These are phyloP conservation scores for Trachemys scripta DNA, from an alignment of 2,113 vertebrate genomes.

Conservation along the genomic window DNA sequence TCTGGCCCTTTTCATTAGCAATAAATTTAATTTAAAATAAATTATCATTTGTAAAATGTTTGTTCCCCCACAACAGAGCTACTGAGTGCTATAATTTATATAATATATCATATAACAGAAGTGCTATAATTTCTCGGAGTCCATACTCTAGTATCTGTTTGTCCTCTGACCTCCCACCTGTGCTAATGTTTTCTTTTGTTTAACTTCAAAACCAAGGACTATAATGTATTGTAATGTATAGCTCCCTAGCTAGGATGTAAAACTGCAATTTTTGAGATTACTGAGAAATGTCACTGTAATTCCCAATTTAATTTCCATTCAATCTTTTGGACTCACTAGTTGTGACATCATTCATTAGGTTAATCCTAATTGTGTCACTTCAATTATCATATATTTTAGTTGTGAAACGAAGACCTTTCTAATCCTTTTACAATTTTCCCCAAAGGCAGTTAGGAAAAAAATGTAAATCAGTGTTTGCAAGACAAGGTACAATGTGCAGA, in stretches of 20 bases:
- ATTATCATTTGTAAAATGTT: not conserved
- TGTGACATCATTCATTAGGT: constrained; percentile 30
- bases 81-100: not conserved
- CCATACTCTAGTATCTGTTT: not conserved
- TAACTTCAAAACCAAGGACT: not conserved
- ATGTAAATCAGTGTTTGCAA: not conserved
- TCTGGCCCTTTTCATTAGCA: not conserved
- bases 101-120: not conserved
- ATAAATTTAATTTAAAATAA: not conserved
- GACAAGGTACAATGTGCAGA: not conserved
- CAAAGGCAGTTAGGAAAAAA: not conserved
- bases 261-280: constrained; percentile 43
- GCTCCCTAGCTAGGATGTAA: not conserved
- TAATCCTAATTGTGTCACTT: constrained; percentile 29
- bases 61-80: not conserved
- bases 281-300: constrained; percentile 48
- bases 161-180: not conserved
- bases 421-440: not conserved
- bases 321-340: not conserved
- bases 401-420: not conserved
- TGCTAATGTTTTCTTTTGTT: not conserved
- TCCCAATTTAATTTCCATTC: constrained; percentile 1
- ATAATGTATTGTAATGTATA: not conserved
- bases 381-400: constrained; percentile 25
- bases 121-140: not conserved